These are phyloP conservation scores for Pagrus major DNA, from an alignment of 2,113 vertebrate genomes.

Conservation along the genomic window DNA sequence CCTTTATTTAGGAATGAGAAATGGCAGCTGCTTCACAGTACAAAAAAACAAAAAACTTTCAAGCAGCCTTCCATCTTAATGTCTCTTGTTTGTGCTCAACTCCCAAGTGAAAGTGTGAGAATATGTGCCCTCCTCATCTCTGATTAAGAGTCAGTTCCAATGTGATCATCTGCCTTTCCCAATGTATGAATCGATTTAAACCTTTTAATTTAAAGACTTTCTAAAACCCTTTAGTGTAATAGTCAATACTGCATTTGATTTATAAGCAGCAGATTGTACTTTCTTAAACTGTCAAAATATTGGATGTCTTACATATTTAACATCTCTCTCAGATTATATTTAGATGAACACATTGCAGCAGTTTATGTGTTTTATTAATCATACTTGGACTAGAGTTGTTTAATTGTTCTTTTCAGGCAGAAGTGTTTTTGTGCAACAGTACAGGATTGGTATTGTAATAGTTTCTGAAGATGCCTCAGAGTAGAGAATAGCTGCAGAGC, in stretches of 20 bases:
- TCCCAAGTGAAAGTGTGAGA: not conserved
- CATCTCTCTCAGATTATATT: not conserved
- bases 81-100: slow-evolving; percentile 9
- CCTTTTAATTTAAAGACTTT: slow-evolving; percentile 24
- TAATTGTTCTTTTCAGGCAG: not conserved
- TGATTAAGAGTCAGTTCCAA: not conserved
- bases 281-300: not conserved
- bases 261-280: slow-evolving; percentile 1
- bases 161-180: not conserved
- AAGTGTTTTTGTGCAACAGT: slow-evolving; percentile 6
- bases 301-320: not conserved
- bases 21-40: slow-evolving; percentile 2
- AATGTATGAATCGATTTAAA: not conserved
- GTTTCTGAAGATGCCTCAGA: slow-evolving; percentile 31
- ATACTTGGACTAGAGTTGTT: slow-evolving; percentile 2
- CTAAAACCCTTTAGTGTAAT: slow-evolving; percentile 12
- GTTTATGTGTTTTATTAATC: not conserved
- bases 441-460: not conserved
- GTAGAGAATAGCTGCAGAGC: slow-evolving; percentile 20
- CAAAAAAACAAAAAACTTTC: not conserved
- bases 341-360: not conserved
- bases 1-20: not conserved
- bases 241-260: slow-evolving; percentile 28
- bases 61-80: not conserved
- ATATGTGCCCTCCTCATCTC: not conserved